A percentile compares a stretch with the other conserved stretches of the same genome.
Evolutionary conservation across 2,113 vertebrate genomes (phyloP).

Genomic region (Xiphorhynchus elegans): DNA sequence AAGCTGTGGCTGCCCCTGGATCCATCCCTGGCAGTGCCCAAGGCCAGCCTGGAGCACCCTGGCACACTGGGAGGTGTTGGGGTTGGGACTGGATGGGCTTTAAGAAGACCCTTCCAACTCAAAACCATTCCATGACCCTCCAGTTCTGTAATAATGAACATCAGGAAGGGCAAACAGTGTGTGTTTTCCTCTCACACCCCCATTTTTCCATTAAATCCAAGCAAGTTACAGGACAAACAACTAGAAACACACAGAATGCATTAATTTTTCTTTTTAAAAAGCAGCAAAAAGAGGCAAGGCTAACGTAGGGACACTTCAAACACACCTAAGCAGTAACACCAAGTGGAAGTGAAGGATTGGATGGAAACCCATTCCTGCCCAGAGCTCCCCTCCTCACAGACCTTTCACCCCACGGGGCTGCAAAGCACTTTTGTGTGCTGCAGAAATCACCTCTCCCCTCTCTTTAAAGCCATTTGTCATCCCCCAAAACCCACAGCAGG

Average conservation of each 20-base stretch:
- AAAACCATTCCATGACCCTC: neutral
- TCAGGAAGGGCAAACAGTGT: accelerated
- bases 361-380: neutral
- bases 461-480: neutral
- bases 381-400: neutral
- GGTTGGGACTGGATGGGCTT: neutral
- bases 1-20: too few species aligned
- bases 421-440: neutral
- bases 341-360: neutral
- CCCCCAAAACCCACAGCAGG: neutral
- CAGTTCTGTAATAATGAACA: neutral
- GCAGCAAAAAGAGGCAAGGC: neutral
- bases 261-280: neutral
- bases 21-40: too few species aligned
- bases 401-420: neutral
- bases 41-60: too few species aligned
- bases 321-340: neutral
- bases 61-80: neutral
- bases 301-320: neutral
- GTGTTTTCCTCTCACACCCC: accelerated
- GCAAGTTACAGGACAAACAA: neutral
- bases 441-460: neutral
- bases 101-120: neutral
- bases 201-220: neutral
- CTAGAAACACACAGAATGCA: neutral